Evolutionary conservation across 2,797 vertebrate species (phyloP).

Genomic region (Melanotaenia parkinsoni): DNA sequence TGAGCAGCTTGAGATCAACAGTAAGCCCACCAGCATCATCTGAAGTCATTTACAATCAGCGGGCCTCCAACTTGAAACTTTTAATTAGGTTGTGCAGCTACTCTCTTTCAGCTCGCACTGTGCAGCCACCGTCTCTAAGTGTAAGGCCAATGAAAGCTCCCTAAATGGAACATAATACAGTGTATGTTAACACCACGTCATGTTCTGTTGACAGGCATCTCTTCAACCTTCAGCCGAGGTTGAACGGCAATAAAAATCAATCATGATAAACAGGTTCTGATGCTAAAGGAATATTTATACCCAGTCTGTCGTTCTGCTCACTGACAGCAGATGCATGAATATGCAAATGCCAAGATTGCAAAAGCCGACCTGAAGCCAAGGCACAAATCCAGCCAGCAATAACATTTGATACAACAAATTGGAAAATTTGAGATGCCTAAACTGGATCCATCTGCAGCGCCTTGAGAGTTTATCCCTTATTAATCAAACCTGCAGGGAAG

Average conservation of each 20-base stretch:
- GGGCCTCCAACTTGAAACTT: constrained; percentile 78
- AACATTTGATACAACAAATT: constrained; percentile 54
- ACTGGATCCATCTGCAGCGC: constrained; percentile 35
- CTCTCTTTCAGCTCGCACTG: constrained; percentile 38
- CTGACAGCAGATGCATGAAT: constrained; percentile 41
- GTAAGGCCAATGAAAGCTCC: constrained; percentile 38
- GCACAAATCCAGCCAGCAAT: constrained; percentile 45
- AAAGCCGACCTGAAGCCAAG: constrained; percentile 56
- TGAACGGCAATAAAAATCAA: constrained; percentile 44
- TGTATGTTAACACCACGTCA: constrained; percentile 35
- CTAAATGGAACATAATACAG: constrained; percentile 45
- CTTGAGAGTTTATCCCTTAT: constrained; percentile 49
- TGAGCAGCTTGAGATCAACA: constrained; percentile 84
- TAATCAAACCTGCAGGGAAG: constrained; percentile 46
- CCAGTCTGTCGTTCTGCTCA: constrained; percentile 20
- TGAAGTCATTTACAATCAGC: constrained; percentile 82
- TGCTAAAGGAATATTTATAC: constrained; percentile 30
- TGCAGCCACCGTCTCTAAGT: constrained; percentile 31
- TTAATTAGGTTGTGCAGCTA: constrained; percentile 76
- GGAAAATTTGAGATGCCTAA: constrained; percentile 56
- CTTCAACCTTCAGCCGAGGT: constrained; percentile 34
- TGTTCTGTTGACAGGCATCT: constrained; percentile 30
- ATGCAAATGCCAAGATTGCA: constrained; percentile 51
- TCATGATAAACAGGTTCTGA: constrained; percentile 33
- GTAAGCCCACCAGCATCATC: constrained; percentile 75